Evolutionary conservation across 2,113 vertebrate genomes (phyloP), one percentile per base, ranked within the genome.

Genomic region (Cryptoleucopteryx plumbea): DNA sequence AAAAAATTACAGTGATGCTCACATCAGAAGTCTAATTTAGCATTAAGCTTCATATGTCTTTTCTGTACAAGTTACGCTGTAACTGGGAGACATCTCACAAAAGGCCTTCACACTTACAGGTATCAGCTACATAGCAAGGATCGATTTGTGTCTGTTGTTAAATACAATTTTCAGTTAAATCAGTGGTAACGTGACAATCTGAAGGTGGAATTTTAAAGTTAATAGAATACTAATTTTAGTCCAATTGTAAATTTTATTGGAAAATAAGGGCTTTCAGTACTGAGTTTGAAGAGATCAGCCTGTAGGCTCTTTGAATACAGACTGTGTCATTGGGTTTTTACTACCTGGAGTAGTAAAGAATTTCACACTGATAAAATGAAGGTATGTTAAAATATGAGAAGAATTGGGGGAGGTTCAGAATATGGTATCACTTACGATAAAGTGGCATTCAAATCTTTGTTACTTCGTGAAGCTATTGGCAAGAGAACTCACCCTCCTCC

Each of bases 1-100:
- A 96, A 96, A 86, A 96, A 97, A 97, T 91, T 91, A 98, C 96
- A 98, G 90, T 91, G 86, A 96, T 75, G 79, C 93, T 95, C 67
- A 88, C 53, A 50, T 96, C 91, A 88, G 90, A 55, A 78, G 40
- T 65, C 74, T 65, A 66, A 43, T 47, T 73, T 16, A 38, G 59
- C 86, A 79, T 75, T 72, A 78, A 77, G 61, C 78, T 91, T 91
- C 61, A 7, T 5, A 61, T 6, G 56, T 72, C 93, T 91, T 73
- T 74, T 79, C 85, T 95, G 82, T 47, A 67, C 70, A 89, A 93
- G 71, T 93, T 80, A 93, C 1, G 4, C n/a, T 73, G 10, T 63
- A 90, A 77, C 74, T 88, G 82, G 89, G 88, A 94, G 85, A 77
- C 45, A 48, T 50, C 85, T 95, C 75, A 86, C 84, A 82, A 91